Percentiles rank a stretch among this genome's conserved stretches.
Evolutionary conservation across 2,888 invertebrate species (phyloP).

Genomic region (Caenorhabditis sp.): DNA sequence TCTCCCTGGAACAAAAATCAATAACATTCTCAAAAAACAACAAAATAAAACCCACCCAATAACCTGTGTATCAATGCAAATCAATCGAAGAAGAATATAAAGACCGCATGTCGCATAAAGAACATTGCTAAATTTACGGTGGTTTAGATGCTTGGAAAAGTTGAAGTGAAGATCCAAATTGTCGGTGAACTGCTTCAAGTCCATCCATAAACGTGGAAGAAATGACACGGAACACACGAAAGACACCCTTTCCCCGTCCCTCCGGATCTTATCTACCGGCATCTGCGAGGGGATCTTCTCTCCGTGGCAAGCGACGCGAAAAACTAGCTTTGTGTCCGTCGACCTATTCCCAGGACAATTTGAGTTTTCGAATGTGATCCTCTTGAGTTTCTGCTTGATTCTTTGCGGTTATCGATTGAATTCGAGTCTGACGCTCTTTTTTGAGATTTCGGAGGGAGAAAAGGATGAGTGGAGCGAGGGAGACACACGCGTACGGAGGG

Average conservation of each 20-base stretch:
- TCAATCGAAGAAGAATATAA: conserved; percentile 31
- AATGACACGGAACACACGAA: no score
- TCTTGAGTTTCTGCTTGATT: conserved; percentile 50
- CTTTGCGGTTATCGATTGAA: conserved; percentile 39
- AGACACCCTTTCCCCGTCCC: conserved; percentile 22
- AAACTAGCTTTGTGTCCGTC: no score
- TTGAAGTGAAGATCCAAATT: background rate
- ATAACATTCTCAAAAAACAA: background rate
- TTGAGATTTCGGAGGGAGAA: conserved; percentile 52
- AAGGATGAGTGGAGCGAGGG: conserved; percentile 45
- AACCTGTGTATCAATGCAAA: conserved; percentile 6
- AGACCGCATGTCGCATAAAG: conserved; percentile 12
- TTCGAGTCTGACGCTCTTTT: conserved; percentile 36
- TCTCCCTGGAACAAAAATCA: conserved; percentile 15
- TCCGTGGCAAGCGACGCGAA: no score
- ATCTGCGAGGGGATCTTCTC: no score
- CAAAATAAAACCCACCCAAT: conserved; percentile 45
- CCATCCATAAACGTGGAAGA: conserved; percentile 8
- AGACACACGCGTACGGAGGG: conserved; percentile 50
- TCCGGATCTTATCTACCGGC: conserved; percentile 35
- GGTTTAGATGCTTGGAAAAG: conserved; percentile 11
- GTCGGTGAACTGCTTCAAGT: background rate
- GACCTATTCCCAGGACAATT: conserved; percentile 36
- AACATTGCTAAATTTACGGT: conserved; percentile 3
- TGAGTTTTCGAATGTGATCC: conserved; percentile 54